Conservation (phyloP, 2,113 vertebrate genomes). For the Osmerus mordax region DNA sequence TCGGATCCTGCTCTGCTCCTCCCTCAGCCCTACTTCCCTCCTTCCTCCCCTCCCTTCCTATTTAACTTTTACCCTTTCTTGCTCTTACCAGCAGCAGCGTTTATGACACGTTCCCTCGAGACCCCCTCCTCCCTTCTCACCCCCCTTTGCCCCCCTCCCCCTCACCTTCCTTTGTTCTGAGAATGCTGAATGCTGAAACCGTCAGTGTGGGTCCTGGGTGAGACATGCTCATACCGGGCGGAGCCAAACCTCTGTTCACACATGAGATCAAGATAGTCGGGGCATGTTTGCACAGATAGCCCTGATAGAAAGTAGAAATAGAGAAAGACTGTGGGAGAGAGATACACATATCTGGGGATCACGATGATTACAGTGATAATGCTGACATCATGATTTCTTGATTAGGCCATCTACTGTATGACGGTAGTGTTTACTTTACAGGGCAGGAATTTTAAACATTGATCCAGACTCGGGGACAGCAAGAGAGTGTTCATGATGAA, state of each 20-base stretch:
- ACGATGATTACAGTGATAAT: conserved; percentile 60
- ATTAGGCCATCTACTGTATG: conserved; percentile 48
- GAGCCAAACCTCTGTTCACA: conserved; percentile 66
- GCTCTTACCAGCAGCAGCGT: conserved; percentile 13
- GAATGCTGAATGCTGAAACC: conserved; percentile 69
- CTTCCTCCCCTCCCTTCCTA: conserved; percentile 21
- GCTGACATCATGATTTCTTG: conserved; percentile 60
- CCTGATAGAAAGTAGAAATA: conserved; percentile 7
- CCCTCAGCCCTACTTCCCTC: conserved; percentile 10
- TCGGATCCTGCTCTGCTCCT: conserved; percentile 31
- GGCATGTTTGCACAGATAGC: conserved; percentile 68
- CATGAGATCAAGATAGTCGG: conserved; percentile 68
- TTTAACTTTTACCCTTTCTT: conserved; percentile 6
- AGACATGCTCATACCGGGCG: conserved; percentile 72
- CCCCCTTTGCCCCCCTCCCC: conserved; percentile 14
- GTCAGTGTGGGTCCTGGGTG: conserved; percentile 53
- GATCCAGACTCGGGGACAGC: too few relatives aligned
- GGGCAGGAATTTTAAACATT: background rate
- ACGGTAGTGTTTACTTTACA: conserved; percentile 1
- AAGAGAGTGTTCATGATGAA: too few relatives aligned
- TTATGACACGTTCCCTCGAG: conserved; percentile 8
- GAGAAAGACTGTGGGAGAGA: conserved; percentile 1
- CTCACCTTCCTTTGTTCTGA: conserved; percentile 58
- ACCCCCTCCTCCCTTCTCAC: conserved; percentile 29
- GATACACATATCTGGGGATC: conserved; percentile 3